phyloP scores from a whole-genome alignment of 1,140 invertebrate genomes.

The Rhagoletis pomonella region DNA sequence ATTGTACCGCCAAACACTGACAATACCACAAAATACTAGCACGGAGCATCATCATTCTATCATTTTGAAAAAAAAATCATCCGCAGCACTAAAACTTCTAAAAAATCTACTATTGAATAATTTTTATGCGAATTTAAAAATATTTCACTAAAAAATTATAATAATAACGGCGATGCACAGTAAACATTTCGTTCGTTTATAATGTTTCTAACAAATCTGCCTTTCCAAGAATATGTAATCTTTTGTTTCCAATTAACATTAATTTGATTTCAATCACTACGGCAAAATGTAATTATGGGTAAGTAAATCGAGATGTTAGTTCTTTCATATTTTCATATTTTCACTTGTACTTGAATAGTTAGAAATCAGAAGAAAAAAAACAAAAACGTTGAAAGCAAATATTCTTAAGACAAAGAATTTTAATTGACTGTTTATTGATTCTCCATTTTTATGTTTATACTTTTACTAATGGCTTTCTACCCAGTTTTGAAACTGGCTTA shows the following conservation, averaged over 20 bases:
- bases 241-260: not conserved
- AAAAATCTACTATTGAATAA: not conserved
- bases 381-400: not conserved
- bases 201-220: not conserved
- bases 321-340: slow-evolving; percentile 27
- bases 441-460: no score
- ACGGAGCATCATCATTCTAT: slow-evolving; percentile 14
- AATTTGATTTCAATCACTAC: slow-evolving; percentile 25
- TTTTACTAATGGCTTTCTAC: no score
- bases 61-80: slow-evolving; percentile 30
- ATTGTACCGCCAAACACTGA: not conserved
- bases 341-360: slow-evolving; percentile 12
- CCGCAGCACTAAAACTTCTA: not conserved
- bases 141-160: slow-evolving; percentile 3
- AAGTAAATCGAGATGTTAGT: slow-evolving; percentile 28
- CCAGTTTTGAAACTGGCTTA: no score
- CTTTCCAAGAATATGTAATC: not conserved
- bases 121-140: not conserved
- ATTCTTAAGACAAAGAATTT: not conserved
- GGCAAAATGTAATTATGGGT: slow-evolving; percentile 32
- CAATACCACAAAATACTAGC: slow-evolving; percentile 10
- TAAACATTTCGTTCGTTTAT: slow-evolving; percentile 19
- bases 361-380: not conserved
- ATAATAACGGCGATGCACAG: not conserved
- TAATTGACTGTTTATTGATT: no score